phyloP scores from a whole-genome alignment of 2,888 invertebrate genomes.

The Drosophila infuscata region DNA sequence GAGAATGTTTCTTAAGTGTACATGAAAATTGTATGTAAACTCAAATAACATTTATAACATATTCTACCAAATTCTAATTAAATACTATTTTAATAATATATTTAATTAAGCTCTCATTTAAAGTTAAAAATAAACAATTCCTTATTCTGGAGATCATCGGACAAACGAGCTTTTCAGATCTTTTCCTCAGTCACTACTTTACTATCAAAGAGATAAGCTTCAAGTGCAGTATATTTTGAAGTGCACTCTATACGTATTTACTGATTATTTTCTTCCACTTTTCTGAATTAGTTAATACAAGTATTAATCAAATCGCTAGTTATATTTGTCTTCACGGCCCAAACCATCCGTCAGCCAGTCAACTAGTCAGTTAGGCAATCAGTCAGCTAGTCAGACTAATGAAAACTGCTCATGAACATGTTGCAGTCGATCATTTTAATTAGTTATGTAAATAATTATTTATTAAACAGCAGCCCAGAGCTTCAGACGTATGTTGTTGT shows the following conservation, averaged over 20 bases:
- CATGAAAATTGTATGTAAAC: neutral
- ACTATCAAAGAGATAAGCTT: neutral
- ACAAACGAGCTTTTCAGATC: neutral
- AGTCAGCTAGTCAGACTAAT: constrained; percentile 41
- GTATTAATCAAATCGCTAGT: constrained; percentile 55
- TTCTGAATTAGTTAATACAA: constrained; percentile 42
- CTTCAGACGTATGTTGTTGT: constrained; percentile 21
- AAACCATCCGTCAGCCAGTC: neutral
- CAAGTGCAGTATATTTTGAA: constrained; percentile 15
- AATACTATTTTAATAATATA: neutral
- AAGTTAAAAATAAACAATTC: neutral
- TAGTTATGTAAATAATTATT: constrained; percentile 70
- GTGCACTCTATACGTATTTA: neutral
- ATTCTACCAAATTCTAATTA: neutral
- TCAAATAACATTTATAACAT: neutral
- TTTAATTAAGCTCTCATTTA: neutral
- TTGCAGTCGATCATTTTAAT: constrained; percentile 62
- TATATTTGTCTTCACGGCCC: constrained; percentile 49
- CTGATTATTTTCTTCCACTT: constrained; percentile 42
- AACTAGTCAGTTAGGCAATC: constrained; percentile 1
- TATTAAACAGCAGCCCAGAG: constrained; percentile 54
- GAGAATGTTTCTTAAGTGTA: neutral
- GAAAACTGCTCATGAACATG: constrained; percentile 71
- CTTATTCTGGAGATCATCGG: neutral
- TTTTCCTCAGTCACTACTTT: neutral